Evolutionary conservation across 1,140 invertebrate species (phyloP).

Genomic region (Calephelis nemesis): DNA sequence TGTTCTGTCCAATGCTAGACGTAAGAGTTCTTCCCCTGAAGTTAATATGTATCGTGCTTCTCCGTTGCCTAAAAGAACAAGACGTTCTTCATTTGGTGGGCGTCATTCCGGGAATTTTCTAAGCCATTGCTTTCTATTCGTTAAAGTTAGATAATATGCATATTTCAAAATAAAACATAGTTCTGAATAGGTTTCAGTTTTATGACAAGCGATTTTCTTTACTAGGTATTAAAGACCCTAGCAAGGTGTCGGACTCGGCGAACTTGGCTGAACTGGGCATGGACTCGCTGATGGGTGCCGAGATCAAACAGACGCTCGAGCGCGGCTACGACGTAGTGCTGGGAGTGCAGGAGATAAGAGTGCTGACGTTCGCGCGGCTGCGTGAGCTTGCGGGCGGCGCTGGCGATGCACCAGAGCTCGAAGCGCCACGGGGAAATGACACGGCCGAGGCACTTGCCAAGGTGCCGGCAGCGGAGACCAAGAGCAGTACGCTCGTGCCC

Average conservation of each 20-base stretch:
- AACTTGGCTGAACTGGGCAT: constrained; percentile 96
- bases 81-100: too few relatives aligned
- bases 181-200: background rate
- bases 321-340: constrained; percentile 93
- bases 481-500: constrained; percentile 77
- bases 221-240: constrained; percentile 87
- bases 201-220: background rate
- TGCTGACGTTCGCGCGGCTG: constrained; percentile 87
- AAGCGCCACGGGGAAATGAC: constrained; percentile 31
- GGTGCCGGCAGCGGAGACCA: constrained; percentile 35
- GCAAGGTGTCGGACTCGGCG: constrained; percentile 85
- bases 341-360: constrained; percentile 93
- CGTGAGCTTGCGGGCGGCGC: constrained; percentile 80
- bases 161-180: background rate
- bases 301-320: constrained; percentile 98
- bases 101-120: too few relatives aligned
- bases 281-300: constrained; percentile 98
- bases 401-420: constrained; percentile 29
- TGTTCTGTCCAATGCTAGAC: too few relatives aligned
- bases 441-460: constrained; percentile 33
- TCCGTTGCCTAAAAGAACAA: too few relatives aligned
- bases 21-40: too few relatives aligned
- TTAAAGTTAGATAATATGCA: background rate
- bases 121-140: too few relatives aligned
- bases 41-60: too few relatives aligned